Base-by-base conservation (phyloP, 2,113 vertebrate species). In the Rafetus swinhoei region DNA sequence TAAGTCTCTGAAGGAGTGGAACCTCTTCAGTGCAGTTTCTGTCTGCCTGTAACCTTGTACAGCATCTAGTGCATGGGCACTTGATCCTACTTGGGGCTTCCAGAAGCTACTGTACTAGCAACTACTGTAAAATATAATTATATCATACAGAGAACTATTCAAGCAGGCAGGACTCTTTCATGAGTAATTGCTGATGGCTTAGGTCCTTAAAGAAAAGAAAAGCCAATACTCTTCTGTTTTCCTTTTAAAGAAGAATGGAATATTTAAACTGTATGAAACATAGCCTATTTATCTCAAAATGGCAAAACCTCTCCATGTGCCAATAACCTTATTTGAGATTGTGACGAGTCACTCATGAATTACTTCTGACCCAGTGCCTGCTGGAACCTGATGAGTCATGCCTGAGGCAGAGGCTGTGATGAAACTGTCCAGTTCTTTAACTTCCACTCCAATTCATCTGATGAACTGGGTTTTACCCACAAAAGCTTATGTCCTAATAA, bases 181-280 rank as follows among this genome's bases (percentile, higher is more conserved):
- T 45, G 86, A 45, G 56, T 16, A 55, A 24, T 32, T 4, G 24
- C 24, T 69, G 22, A 53, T 84, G 32, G 29, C 29, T 57, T 69
- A 52, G 79, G 52, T 53, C 79, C 59, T 69, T 32, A 69, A 16
- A 72, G 24, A 80, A 84, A 53, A 32, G 13, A 87, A 50, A 45
- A 35, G 18, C 9, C 19, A 39, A 74, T 0, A 0, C 69, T 84
- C 83, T 59, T 54, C 24, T 32, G 5, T 1, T 24, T 82, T 56
- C 15, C 56, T 9, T 82, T 59, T 79, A 59, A 80, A 32, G 25
- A 53, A 59, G 25, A 57, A 53, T 39, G 9, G 52, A 56, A 56
- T 81, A 19, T 25, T 76, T 79, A 69, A 91, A 50, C 2, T 22
- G n/a, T 60, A 6, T 35, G 55, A 65, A 79, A 52, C 4, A 22